These are phyloP conservation scores for Pectinophora gossypiella DNA, from an alignment of 1,140 invertebrate genomes.

Conservation along the genomic window DNA sequence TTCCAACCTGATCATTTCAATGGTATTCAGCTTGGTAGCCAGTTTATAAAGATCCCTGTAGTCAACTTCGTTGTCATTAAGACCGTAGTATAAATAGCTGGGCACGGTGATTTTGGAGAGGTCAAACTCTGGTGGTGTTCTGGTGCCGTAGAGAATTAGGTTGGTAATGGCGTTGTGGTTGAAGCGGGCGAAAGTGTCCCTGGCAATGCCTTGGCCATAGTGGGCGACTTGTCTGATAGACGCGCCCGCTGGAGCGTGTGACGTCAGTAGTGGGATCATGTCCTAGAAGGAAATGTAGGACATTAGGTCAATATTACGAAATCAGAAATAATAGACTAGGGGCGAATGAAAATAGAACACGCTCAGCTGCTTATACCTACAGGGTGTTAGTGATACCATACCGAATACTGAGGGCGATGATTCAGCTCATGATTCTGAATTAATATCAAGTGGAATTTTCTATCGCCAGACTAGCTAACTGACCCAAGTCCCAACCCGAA, in stretches of 20 bases:
- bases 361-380: no score
- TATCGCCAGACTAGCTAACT: no score
- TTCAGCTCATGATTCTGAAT: no score
- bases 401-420: no score
- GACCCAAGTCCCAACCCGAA: no score
- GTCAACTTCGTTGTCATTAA: slow-evolving; percentile 77
- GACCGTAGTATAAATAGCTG: slow-evolving; percentile 76
- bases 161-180: slow-evolving; percentile 7
- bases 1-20: slow-evolving; percentile 66
- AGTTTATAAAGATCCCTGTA: slow-evolving; percentile 76
- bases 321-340: no score
- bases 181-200: slow-evolving; percentile 1
- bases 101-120: slow-evolving; percentile 43
- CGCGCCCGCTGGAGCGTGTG: slow-evolving; percentile 11
- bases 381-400: no score
- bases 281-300: slow-evolving; percentile 7
- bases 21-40: slow-evolving; percentile 57
- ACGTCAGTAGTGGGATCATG: slow-evolving; percentile 4
- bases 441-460: no score
- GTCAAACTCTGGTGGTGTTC: slow-evolving; percentile 1
- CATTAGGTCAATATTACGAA: no score
- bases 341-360: no score
- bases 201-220: slow-evolving; percentile 8
- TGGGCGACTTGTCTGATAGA: slow-evolving; percentile 10
- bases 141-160: slow-evolving; percentile 1